phyloP scores from a whole-genome alignment of 1,140 invertebrate genomes.

The Anoplolepis gracilipes region DNA sequence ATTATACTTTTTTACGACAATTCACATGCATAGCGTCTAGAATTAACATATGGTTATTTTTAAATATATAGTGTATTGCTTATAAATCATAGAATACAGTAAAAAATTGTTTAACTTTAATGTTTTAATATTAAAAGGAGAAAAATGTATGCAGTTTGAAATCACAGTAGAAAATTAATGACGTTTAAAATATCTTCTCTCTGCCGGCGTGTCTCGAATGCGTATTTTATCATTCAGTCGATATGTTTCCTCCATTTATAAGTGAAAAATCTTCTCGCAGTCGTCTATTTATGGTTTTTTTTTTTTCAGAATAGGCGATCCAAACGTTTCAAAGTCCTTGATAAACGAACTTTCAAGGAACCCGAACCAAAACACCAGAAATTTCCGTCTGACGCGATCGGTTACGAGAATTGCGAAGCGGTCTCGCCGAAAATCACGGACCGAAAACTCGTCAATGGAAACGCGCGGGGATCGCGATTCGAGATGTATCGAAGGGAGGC shows the following conservation, averaged over 20 bases:
- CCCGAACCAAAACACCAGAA: background rate
- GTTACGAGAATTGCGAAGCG: background rate
- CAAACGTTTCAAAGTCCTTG: background rate
- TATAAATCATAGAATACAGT: background rate
- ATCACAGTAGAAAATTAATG: background rate
- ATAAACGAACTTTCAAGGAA: background rate
- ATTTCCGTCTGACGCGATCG: background rate
- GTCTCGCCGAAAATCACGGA: background rate
- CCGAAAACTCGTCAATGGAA: background rate
- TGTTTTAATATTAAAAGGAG: background rate
- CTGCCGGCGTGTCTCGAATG: background rate
- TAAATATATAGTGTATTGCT: background rate
- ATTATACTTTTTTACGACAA: background rate
- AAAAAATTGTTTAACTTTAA: slow-evolving; percentile 3
- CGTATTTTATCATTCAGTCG: background rate
- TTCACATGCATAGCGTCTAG: background rate
- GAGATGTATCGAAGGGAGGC: background rate
- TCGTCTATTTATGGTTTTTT: background rate
- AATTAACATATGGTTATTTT: background rate
- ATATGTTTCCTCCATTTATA: background rate
- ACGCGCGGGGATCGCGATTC: background rate
- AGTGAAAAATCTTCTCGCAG: background rate
- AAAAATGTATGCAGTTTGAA: background rate
- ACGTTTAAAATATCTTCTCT: background rate
- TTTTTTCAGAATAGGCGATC: background rate